Conservation (phyloP, 2,888 invertebrate species). For the Litoditis marina region DNA sequence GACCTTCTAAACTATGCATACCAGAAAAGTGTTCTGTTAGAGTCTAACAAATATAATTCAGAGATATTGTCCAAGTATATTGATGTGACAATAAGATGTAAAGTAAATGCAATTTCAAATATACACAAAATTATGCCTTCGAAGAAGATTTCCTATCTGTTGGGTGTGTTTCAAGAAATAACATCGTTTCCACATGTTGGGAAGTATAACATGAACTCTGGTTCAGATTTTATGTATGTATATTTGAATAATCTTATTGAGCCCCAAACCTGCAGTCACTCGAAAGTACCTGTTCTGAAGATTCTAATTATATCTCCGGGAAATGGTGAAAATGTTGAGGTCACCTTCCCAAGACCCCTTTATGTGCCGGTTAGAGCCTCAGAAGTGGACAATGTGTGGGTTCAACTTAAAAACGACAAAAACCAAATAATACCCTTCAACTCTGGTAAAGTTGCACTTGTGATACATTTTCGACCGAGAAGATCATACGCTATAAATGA, state of each 20-base stretch:
- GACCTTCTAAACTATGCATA: too few relatives aligned
- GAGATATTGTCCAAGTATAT: too few relatives aligned
- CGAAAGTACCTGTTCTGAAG: conserved; percentile 10
- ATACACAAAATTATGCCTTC: too few relatives aligned
- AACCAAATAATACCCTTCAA: conserved; percentile 14
- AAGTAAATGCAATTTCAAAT: neutral
- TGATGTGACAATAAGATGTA: too few relatives aligned
- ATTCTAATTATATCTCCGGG: neutral
- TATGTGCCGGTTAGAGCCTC: conserved; percentile 3
- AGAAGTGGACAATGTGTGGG: neutral
- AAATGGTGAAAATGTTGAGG: conserved; percentile 5
- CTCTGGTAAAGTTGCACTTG: conserved; percentile 12
- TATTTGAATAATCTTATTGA: conserved; percentile 12
- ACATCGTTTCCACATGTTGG: conserved; percentile 2
- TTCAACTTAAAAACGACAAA: conserved; percentile 9
- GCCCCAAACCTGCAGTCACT: conserved; percentile 10
- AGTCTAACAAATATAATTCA: too few relatives aligned
- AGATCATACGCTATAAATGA: neutral
- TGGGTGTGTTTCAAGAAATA: too few relatives aligned
- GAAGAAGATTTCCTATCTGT: too few relatives aligned
- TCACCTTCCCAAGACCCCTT: conserved; percentile 3
- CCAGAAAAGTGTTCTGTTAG: too few relatives aligned
- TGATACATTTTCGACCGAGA: conserved; percentile 12
- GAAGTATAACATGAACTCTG: conserved; percentile 3
- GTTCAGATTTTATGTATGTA: conserved; percentile 11